Evolutionary conservation across 2,113 vertebrate species (phyloP).

Genomic region (Pipa parva): DNA sequence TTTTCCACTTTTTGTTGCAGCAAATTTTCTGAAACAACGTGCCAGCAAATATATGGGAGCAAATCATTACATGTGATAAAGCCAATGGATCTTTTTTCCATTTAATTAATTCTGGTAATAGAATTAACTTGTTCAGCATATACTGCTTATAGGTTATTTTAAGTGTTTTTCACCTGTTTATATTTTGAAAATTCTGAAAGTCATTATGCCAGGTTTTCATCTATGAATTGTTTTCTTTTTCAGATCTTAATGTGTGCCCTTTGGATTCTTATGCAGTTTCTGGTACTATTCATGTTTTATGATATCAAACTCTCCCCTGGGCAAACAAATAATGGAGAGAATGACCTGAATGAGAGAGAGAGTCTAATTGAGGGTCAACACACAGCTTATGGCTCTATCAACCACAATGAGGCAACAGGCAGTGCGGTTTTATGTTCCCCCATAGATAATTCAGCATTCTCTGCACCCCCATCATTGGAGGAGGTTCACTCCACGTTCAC

Average conservation of each 20-base stretch:
- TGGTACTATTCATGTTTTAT: conserved; percentile 69
- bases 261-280: conserved; percentile 70
- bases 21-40: too few relatives aligned
- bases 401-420: neutral
- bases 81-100: too few relatives aligned
- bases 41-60: too few relatives aligned
- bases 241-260: conserved; percentile 77
- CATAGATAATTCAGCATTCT: neutral
- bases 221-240: too few relatives aligned
- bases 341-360: conserved; percentile 21
- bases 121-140: too few relatives aligned
- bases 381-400: conserved; percentile 29
- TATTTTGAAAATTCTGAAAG: too few relatives aligned
- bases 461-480: neutral
- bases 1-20: too few relatives aligned
- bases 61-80: too few relatives aligned
- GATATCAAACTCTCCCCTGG: conserved; percentile 54
- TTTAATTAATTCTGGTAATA: too few relatives aligned
- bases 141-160: too few relatives aligned
- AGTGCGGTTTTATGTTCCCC: neutral
- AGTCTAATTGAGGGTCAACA: neutral
- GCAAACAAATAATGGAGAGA: conserved; percentile 1
- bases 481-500: neutral
- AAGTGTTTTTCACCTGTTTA: too few relatives aligned
- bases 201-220: too few relatives aligned